These are phyloP conservation scores for Darevskia nairensis DNA, from an alignment of 2,797 vertebrate genomes.

Conservation along the genomic window DNA sequence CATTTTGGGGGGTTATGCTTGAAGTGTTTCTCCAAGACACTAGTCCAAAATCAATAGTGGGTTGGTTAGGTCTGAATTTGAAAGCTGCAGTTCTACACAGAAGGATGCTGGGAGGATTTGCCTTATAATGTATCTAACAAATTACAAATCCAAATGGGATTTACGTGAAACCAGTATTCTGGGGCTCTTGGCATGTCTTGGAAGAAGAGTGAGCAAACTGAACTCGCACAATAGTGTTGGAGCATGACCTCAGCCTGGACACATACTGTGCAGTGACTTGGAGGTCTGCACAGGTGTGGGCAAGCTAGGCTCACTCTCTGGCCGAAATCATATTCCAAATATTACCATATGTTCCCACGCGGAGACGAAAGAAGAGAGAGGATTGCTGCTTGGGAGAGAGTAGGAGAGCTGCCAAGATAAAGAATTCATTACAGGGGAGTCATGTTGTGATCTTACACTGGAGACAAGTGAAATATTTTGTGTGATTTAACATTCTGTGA, in stretches of 20 bases:
- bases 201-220: not conserved
- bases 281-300: conserved; percentile 68
- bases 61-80: not conserved
- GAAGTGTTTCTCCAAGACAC: not conserved
- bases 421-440: conserved; percentile 80
- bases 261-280: conserved; percentile 2
- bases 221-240: not conserved
- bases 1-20: not conserved
- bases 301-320: conserved; percentile 45
- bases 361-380: conserved; percentile 52
- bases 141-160: not conserved
- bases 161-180: accelerated
- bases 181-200: not conserved
- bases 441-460: conserved; percentile 73
- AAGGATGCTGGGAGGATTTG: not conserved
- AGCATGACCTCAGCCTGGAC: not conserved
- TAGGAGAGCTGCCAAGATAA: conserved; percentile 78
- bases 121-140: conserved; percentile 2
- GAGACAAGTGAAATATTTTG: conserved; percentile 77
- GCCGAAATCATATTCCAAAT: conserved; percentile 57
- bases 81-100: not conserved
- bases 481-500: conserved; percentile 73
- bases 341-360: conserved; percentile 72
- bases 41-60: conserved; percentile 2
- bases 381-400: conserved; percentile 66